Evolutionary conservation across 1,140 invertebrate species (phyloP).

Genomic region (Diabrotica virgifera): DNA sequence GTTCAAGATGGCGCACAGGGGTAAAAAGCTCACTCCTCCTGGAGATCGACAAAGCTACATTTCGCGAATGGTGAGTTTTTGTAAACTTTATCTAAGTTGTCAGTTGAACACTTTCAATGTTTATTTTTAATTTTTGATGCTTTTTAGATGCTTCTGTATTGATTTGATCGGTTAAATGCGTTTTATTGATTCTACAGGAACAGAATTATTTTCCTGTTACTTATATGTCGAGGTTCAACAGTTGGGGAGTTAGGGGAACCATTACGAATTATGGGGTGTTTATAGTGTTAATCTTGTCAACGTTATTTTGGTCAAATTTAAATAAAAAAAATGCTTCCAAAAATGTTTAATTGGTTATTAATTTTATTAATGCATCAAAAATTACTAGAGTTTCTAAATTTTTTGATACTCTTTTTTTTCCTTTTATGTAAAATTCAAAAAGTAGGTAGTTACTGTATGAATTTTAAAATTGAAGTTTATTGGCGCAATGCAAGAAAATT

Average conservation of each 20-base stretch:
- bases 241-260: conserved; percentile 7
- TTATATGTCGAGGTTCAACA: conserved; percentile 11
- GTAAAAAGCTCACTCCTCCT: conserved; percentile 25
- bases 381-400: too few species aligned
- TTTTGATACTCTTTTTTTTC: too few species aligned
- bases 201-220: not conserved
- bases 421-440: too few species aligned
- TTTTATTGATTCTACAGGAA: conserved; percentile 7
- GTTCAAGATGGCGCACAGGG: conserved; percentile 39
- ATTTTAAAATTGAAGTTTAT: too few species aligned
- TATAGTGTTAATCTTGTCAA: too few species aligned
- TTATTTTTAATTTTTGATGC: not conserved
- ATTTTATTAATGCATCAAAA: too few species aligned
- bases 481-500: too few species aligned
- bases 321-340: too few species aligned
- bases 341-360: too few species aligned
- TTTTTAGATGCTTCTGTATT: not conserved
- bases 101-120: not conserved
- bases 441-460: too few species aligned
- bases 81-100: not conserved
- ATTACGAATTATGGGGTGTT: too few species aligned
- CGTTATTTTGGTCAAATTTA: too few species aligned
- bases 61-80: conserved; percentile 38
- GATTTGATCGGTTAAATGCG: not conserved
- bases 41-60: conserved; percentile 34